Evolutionary conservation across 2,888 invertebrate genomes (phyloP).

Genomic region (Tipula vernalis): DNA sequence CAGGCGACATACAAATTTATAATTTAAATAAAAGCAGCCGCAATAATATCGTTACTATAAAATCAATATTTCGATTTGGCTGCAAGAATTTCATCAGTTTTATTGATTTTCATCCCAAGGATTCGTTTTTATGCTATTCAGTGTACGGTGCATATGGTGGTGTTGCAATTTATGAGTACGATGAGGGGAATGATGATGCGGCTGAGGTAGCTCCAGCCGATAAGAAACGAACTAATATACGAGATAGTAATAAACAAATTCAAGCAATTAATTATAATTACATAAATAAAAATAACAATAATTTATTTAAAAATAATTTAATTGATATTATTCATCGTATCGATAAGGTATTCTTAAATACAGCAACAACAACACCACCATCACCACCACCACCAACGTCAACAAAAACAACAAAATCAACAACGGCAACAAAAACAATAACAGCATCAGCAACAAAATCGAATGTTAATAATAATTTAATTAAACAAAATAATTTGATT

Average conservation of each 20-base stretch:
- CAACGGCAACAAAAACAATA: neutral
- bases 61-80: neutral
- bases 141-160: neutral
- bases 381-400: too few species aligned
- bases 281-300: neutral
- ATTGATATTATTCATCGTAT: conserved; percentile 5
- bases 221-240: neutral
- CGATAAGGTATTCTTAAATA: conserved; percentile 1
- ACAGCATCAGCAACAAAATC: neutral
- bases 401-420: too few species aligned
- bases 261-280: neutral
- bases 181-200: neutral
- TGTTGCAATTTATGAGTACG: neutral
- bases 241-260: neutral
- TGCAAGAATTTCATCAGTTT: conserved; percentile 1
- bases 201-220: neutral
- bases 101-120: conserved; percentile 5
- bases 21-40: neutral
- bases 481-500: neutral
- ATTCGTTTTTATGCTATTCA: neutral
- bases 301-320: conserved; percentile 6
- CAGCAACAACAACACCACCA: too few species aligned
- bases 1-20: neutral
- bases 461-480: neutral
- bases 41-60: neutral